Evolutionary conservation across 1,140 invertebrate species (phyloP).

Genomic region (Zaprionus ornatus): DNA sequence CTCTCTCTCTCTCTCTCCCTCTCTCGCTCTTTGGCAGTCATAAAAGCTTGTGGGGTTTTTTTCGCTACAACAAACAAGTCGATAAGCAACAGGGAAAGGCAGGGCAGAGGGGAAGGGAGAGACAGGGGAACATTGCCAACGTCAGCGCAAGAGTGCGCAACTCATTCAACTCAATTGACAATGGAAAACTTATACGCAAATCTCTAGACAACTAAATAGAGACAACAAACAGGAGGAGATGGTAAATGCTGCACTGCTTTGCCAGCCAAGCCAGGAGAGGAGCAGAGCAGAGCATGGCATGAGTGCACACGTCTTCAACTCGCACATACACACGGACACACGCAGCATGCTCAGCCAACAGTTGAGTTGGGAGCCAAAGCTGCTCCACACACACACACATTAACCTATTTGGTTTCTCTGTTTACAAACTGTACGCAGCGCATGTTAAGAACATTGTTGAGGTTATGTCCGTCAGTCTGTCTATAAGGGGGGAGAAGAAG

Average conservation of each 20-base stretch:
- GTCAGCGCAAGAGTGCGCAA: constrained; percentile 53
- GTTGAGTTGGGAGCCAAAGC: constrained; percentile 36
- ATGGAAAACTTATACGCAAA: constrained; percentile 71
- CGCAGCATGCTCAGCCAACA: constrained; percentile 26
- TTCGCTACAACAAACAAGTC: constrained; percentile 47
- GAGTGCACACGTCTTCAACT: constrained; percentile 58
- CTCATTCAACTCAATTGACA: constrained; percentile 81
- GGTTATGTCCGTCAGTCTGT: constrained; percentile 35
- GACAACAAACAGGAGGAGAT: constrained; percentile 42
- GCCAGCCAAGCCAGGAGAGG: constrained; percentile 7
- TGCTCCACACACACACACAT: constrained; percentile 28
- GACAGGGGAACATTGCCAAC: constrained; percentile 17
- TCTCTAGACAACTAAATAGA: constrained; percentile 63
- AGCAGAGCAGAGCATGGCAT: constrained; percentile 53
- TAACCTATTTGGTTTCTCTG: constrained; percentile 79
- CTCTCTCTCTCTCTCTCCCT: constrained; percentile 37
- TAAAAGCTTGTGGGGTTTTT: constrained; percentile 38
- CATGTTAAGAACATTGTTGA: constrained; percentile 32
- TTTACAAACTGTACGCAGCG: constrained; percentile 79
- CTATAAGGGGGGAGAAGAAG: constrained; percentile 17
- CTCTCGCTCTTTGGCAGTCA: constrained; percentile 49
- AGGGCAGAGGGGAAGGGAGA: neutral
- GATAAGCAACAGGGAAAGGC: constrained; percentile 41
- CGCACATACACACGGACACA: constrained; percentile 14
- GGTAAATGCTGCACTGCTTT: constrained; percentile 17